phyloP scores from a whole-genome alignment of 2,888 invertebrate species.

The Melangyna quadrimaculata region DNA sequence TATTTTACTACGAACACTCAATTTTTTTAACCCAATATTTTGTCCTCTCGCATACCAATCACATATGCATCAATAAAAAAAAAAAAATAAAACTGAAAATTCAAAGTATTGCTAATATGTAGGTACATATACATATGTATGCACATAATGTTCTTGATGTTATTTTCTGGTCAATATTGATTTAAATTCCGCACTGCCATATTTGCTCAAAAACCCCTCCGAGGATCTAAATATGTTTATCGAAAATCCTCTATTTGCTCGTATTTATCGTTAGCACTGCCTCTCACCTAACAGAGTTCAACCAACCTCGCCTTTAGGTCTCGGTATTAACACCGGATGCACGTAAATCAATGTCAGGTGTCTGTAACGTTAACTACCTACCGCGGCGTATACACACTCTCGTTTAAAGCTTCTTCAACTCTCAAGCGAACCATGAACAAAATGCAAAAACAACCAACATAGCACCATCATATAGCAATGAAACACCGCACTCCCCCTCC shows the following conservation, averaged over 20 bases:
- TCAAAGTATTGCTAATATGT: neutral
- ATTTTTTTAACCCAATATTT: neutral
- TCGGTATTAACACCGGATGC: conserved; percentile 32
- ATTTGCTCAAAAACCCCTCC: neutral
- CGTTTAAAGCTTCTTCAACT: conserved; percentile 1
- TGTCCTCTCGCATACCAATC: neutral
- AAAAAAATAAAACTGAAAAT: neutral
- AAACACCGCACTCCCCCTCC: neutral
- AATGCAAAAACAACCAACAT: conserved; percentile 11
- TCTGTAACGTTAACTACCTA: conserved; percentile 54
- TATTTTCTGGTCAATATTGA: conserved; percentile 19
- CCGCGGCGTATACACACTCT: neutral
- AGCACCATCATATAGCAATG: neutral
- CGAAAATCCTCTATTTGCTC: conserved; percentile 22
- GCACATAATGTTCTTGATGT: neutral
- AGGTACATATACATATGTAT: too few relatives aligned
- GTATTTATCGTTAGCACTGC: conserved; percentile 18
- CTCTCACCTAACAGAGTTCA: neutral
- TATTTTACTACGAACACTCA: neutral
- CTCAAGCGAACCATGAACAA: neutral
- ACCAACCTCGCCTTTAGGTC: neutral
- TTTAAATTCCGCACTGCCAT: conserved; percentile 13
- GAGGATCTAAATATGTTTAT: conserved; percentile 19
- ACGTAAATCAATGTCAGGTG: conserved; percentile 65
- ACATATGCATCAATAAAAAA: neutral